Percentiles rank a stretch among this genome's conserved stretches.
Conservation (phyloP, 92 coral and sea anemone genomes). For the Zoanthus sociatus region DNA sequence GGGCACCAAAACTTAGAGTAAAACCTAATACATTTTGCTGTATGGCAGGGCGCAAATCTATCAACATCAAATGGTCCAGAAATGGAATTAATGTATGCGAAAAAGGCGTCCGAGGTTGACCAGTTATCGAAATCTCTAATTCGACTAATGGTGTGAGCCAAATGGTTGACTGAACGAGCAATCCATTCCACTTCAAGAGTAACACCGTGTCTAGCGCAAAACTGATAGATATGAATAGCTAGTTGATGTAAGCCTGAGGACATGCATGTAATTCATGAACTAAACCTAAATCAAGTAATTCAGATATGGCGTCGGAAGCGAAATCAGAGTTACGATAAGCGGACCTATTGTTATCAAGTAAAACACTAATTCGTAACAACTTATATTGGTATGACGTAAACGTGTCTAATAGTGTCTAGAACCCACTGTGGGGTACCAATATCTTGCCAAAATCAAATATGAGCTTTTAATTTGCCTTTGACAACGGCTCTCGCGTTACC, state of each 20-base stretch:
- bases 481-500: slow-evolving; percentile 44
- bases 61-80: no score
- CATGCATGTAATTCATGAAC: neutral
- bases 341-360: slow-evolving; percentile 1
- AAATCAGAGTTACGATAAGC: neutral
- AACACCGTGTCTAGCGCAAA: no score
- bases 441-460: slow-evolving; percentile 25
- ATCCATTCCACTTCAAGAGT: no score
- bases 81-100: no score
- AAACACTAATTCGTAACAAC: neutral
- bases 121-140: no score
- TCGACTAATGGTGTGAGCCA: no score
- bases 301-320: neutral
- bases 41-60: neutral
- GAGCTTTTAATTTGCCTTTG: slow-evolving; percentile 42
- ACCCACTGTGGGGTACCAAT: slow-evolving; percentile 54
- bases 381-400: slow-evolving; percentile 30
- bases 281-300: neutral
- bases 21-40: no score
- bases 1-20: no score
- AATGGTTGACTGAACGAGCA: no score
- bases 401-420: slow-evolving; percentile 13
- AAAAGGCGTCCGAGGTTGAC: no score
- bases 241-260: no score
- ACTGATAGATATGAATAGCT: no score